Evolutionary conservation across 2,113 vertebrate species (phyloP), one percentile per base, ranked within the genome.

Genomic region (Cairina moschata): DNA sequence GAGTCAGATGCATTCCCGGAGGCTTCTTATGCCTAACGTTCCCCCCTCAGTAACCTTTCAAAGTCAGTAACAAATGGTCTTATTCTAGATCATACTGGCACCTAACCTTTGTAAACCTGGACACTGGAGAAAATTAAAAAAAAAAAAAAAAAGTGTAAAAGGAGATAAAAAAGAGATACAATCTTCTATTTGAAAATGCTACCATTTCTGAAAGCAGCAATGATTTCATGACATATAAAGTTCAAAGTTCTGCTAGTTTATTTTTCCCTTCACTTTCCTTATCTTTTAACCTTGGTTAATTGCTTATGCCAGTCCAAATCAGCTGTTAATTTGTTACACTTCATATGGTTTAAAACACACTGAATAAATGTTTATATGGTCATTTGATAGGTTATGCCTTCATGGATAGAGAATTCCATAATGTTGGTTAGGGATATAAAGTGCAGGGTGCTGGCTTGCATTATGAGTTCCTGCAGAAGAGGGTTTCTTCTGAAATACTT

Each of bases 71-170:
- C 80, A 97, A 91, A 97, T 83, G 36, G 36, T 91, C 76, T 97
- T 97, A 96, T 97, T 98, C 93, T 97, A 95, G 91, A 96, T 96
- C 71, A 87, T 83, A 92, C 68, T 97, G 95, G 26, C 96, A 96
- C 86, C 87, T 98, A 93, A 98, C 97, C 97, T 98, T 98, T 98
- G 93, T 96, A 97, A 96, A 95, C 84, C 95, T 93, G 76, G 75
- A 96, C 73, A 88, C 28, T 87, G 68, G 68, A 67, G 91, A 96
- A 76, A 95, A 94, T 79, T 23, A 66, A 36, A 54, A 54, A 54
- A 52, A 52, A 52, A 52, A 52, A 52, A 52, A 52, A 46, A 91
- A 94, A 95, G 89, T 91, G 87, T 90, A 91, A 95, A 96, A 91
- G 87, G 91, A 97, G 86, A 96, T 92, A 79, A 91, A 95, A 96